Evolutionary conservation across 2,888 invertebrate species (phyloP), one percentile per base, ranked within the genome.

Genomic region (Itoplectis maculator): DNA sequence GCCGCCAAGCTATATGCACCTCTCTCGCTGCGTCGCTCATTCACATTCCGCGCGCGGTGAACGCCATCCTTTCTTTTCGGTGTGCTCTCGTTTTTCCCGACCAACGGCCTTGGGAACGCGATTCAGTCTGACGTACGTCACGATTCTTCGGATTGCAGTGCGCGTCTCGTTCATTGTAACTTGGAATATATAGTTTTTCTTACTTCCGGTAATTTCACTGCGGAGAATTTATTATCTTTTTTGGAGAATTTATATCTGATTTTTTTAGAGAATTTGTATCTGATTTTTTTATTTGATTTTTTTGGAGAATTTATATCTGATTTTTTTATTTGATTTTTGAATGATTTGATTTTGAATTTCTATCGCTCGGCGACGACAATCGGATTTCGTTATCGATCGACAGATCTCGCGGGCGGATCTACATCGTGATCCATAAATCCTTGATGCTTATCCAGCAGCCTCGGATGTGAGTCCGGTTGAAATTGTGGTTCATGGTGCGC

Each of bases 81-180:
- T 79, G 61, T 8, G 77, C 70, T 20, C 13, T 54, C n/a, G n/a
- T n/a, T 69, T 79, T 61, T 75, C 72, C 40, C 68, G 51, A 68
- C 72, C 23, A 79, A 23, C 66, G 68, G 79, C 79, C 82, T 83
- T 83, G 79, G 79, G 73, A 83, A 79, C 9, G 61, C n/a, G 82
- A 77, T 79, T 65, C 73, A 20, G 20, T 72, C 51, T 61, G 65
- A 61, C 77, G 42, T 35, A 40, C 66, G 56, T 20, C 5, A 3
- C 18, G 35, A 63, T 69, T 63, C 74, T 65, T 66, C 29, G 18
- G 18, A 47, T 1, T 18, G 56, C 8, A 54, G 20, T 20, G 49
- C 35, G 37, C 70, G 11, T 42, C 40, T 63, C 20, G 9, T 51
- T 51, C 7, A 70, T 75, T 65, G 65, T 49, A n/a, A 65, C 4